These are phyloP conservation scores for Phenacoccus solenopsis DNA, from an alignment of 1,140 invertebrate species.

Conservation along the genomic window DNA sequence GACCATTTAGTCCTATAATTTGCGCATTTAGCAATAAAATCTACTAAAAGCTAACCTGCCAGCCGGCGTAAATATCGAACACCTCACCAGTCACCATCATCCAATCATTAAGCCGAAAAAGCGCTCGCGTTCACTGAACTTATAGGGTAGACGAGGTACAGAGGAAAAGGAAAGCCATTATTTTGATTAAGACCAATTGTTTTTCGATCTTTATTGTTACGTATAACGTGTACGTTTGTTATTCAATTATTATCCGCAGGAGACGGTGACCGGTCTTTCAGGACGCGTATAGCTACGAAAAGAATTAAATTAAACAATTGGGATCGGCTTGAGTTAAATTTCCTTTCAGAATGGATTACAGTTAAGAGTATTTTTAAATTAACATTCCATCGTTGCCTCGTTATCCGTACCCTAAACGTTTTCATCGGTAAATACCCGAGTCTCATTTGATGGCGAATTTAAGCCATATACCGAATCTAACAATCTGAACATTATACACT, in stretches of 20 bases:
- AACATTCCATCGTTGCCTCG: neutral
- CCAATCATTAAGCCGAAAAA: too few relatives aligned
- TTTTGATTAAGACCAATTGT: conserved; percentile 3
- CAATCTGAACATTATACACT: too few relatives aligned
- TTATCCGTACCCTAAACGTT: neutral
- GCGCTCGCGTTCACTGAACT: too few relatives aligned
- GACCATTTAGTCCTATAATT: too few relatives aligned
- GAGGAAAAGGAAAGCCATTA: neutral
- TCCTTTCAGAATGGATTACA: neutral
- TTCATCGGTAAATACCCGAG: too few relatives aligned
- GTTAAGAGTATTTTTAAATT: conserved; percentile 3
- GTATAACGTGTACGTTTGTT: neutral
- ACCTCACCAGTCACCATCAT: too few relatives aligned
- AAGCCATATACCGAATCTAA: too few relatives aligned
- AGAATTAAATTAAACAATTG: neutral
- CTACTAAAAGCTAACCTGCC: too few relatives aligned
- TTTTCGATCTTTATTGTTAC: neutral
- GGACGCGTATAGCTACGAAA: neutral
- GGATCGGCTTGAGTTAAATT: conserved; percentile 1
- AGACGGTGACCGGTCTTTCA: neutral
- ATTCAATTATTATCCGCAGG: conserved; percentile 1
- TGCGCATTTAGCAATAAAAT: too few relatives aligned
- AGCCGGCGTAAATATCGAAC: too few relatives aligned
- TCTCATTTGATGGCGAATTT: too few relatives aligned
- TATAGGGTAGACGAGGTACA: too few relatives aligned